phyloP scores from a whole-genome alignment of 2,888 invertebrate species.

The Synanthedon tipuliformis region DNA sequence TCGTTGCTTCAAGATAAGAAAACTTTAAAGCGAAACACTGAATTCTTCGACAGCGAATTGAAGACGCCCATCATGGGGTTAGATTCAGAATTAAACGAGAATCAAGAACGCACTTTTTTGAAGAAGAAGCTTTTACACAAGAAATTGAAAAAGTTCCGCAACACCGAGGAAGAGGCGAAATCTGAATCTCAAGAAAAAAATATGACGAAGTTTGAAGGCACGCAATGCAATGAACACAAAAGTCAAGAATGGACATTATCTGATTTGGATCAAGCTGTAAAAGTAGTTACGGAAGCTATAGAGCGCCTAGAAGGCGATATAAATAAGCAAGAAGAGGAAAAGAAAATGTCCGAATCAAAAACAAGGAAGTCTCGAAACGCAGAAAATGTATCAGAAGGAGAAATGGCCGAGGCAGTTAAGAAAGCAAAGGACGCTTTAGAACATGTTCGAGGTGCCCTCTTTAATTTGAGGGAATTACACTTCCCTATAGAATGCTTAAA shows the following conservation, averaged over 20 bases:
- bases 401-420: conserved; percentile 44
- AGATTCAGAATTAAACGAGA: conserved; percentile 15
- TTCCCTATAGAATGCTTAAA: conserved; percentile 20
- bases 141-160: conserved; percentile 39
- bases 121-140: conserved; percentile 17
- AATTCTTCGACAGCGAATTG: neutral
- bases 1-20: conserved; percentile 2
- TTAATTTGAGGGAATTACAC: conserved; percentile 31
- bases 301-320: conserved; percentile 44
- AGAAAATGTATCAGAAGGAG: conserved; percentile 1
- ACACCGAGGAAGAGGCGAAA: conserved; percentile 45
- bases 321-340: conserved; percentile 29
- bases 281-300: conserved; percentile 52
- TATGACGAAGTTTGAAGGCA: conserved; percentile 47
- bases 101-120: neutral
- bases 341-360: conserved; percentile 23
- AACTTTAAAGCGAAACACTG: conserved; percentile 23
- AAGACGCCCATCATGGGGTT: neutral
- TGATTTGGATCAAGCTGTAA: conserved; percentile 37
- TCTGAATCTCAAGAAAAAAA: conserved; percentile 31
- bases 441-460: conserved; percentile 38
- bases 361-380: neutral
- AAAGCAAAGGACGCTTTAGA: conserved; percentile 39
- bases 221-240: conserved; percentile 26
- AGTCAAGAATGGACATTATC: conserved; percentile 12